Percentiles rank a stretch among this genome's conserved stretches.
Evolutionary conservation across 2,888 invertebrate species (phyloP).

Genomic region (Axea sp.): DNA sequence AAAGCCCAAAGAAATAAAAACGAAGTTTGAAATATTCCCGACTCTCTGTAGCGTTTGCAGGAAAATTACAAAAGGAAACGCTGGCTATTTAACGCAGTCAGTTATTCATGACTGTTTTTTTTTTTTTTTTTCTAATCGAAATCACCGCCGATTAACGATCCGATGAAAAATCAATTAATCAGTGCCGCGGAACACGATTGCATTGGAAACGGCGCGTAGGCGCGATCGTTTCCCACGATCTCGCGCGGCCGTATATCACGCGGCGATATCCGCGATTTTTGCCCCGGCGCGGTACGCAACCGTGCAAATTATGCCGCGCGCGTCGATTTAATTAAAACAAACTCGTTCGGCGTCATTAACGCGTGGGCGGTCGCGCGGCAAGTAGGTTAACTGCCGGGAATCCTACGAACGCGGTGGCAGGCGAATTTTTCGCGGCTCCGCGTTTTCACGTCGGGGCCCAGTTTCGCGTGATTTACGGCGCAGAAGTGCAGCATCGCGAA

Average conservation of each 20-base stretch:
- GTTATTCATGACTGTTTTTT: constrained; percentile 35
- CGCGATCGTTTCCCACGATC: constrained; percentile 68
- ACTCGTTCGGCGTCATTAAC: constrained; percentile 51
- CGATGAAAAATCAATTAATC: constrained; percentile 63
- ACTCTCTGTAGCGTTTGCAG: no score
- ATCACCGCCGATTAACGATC: constrained; percentile 51
- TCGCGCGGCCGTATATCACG: constrained; percentile 60
- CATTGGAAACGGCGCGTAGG: constrained; percentile 62
- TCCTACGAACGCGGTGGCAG: constrained; percentile 9
- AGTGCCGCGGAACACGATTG: constrained; percentile 59
- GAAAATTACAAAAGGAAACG: constrained; percentile 11
- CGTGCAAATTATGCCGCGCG: constrained; percentile 51
- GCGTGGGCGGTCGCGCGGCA: constrained; percentile 42
- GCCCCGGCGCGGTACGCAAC: constrained; percentile 62
- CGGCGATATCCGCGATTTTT: constrained; percentile 65
- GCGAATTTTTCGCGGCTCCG: constrained; percentile 31
- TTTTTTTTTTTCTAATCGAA: constrained; percentile 27
- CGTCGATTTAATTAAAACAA: constrained; percentile 59
- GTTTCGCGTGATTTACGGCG: constrained; percentile 34
- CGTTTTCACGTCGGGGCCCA: constrained; percentile 17
- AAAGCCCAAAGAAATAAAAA: no score
- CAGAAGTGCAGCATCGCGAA: constrained; percentile 28
- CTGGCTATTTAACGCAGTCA: constrained; percentile 5
- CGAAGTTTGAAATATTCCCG: no score
- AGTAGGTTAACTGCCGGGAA: constrained; percentile 42